phyloP scores from a whole-genome alignment of 2,113 vertebrate species.

The Larimichthys crocea region DNA sequence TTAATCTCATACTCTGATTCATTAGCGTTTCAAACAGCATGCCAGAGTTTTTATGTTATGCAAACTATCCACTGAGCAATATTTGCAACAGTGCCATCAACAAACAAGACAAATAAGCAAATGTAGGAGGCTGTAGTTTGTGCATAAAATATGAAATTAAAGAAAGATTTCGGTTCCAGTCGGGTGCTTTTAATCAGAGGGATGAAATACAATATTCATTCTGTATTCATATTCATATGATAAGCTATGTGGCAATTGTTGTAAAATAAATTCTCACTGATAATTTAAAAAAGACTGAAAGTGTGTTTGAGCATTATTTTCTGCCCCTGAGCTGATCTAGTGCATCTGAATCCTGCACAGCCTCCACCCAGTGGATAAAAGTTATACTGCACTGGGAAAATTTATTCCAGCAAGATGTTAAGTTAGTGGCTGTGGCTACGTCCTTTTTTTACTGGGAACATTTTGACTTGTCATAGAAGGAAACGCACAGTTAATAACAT shows the following conservation, averaged over 20 bases:
- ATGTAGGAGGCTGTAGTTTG: slow-evolving; percentile 23
- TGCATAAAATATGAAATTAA: slow-evolving; percentile 37
- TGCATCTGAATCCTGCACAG: neutral
- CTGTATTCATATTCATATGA: slow-evolving; percentile 25
- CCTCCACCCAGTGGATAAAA: slow-evolving; percentile 44
- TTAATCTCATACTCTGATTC: slow-evolving; percentile 26
- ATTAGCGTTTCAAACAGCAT: slow-evolving; percentile 25
- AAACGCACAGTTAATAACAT: neutral
- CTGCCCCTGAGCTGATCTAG: slow-evolving; percentile 1
- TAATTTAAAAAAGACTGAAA: neutral
- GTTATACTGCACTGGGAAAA: neutral
- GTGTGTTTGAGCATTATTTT: slow-evolving; percentile 13
- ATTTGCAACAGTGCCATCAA: slow-evolving; percentile 27
- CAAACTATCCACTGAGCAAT: slow-evolving; percentile 34
- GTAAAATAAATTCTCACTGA: slow-evolving; percentile 44
- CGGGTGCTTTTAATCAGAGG: slow-evolving; percentile 47
- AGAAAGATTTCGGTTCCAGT: slow-evolving; percentile 35
- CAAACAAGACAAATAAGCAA: slow-evolving; percentile 38
- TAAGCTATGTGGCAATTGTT: slow-evolving; percentile 23
- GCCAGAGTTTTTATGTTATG: slow-evolving; percentile 38
- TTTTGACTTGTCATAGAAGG: neutral
- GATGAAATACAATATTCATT: slow-evolving; percentile 27
- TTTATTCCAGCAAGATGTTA: neutral
- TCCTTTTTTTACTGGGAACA: neutral
- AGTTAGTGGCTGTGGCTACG: neutral